A percentile compares a stretch with the other conserved stretches of the same genome.
Evolutionary conservation across 2,888 invertebrate genomes (phyloP).

Genomic region (Eulithis testata): DNA sequence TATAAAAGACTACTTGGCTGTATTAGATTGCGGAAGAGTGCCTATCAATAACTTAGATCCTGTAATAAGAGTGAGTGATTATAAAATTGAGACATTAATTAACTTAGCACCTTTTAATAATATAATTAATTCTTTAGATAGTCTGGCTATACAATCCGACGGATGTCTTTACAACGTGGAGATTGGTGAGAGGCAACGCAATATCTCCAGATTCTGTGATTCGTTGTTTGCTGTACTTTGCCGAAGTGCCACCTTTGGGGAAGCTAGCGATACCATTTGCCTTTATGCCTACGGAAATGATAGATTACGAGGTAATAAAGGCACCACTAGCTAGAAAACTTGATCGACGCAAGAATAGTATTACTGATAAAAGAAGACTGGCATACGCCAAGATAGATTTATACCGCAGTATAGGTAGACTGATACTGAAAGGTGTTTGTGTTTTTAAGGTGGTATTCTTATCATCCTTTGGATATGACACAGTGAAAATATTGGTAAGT

Average conservation of each 20-base stretch:
- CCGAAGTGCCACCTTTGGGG: constrained; percentile 75
- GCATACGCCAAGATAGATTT: no score
- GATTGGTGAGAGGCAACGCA: constrained; percentile 67
- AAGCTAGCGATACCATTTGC: constrained; percentile 76
- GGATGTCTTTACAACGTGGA: constrained; percentile 76
- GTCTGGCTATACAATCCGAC: constrained; percentile 79
- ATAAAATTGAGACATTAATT: background rate
- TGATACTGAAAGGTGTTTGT: background rate
- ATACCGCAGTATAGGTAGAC: no score
- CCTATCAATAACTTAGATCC: constrained; percentile 80
- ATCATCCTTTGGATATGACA: constrained; percentile 76
- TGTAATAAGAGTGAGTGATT: constrained; percentile 68
- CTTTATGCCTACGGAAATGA: constrained; percentile 78
- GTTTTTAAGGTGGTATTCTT: constrained; percentile 59
- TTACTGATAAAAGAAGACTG: no score
- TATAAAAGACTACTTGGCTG: constrained; percentile 58
- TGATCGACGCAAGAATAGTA: no score
- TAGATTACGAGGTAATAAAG: constrained; percentile 69
- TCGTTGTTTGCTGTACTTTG: constrained; percentile 73
- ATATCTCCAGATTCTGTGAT: constrained; percentile 59
- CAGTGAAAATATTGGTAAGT: constrained; percentile 67
- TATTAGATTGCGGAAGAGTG: constrained; percentile 74
- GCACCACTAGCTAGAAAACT: background rate
- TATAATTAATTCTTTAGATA: constrained; percentile 55
- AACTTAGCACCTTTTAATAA: background rate